These are phyloP conservation scores for Drosophila jambulina DNA, from an alignment of 1,140 invertebrate genomes.

Conservation along the genomic window DNA sequence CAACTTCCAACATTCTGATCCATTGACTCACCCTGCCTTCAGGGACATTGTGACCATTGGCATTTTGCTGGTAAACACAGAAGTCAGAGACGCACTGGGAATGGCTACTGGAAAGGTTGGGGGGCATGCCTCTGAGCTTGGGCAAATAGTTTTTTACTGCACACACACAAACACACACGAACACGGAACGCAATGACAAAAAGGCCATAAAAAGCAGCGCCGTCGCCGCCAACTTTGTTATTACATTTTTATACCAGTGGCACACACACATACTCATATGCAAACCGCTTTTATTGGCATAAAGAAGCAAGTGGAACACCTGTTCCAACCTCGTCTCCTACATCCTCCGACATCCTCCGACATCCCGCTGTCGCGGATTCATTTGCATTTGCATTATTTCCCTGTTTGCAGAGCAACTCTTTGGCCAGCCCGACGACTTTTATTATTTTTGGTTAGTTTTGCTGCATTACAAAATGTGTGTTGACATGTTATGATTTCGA, in stretches of 20 bases:
- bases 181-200: constrained; percentile 60
- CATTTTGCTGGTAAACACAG: constrained; percentile 77
- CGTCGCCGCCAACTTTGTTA: constrained; percentile 72
- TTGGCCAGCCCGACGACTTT: constrained; percentile 34
- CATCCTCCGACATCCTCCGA: not conserved
- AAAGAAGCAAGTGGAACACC: constrained; percentile 61
- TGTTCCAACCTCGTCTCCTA: constrained; percentile 45
- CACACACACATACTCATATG: constrained; percentile 32
- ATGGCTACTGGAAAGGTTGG: not conserved
- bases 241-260: constrained; percentile 64
- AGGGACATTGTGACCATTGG: constrained; percentile 69
- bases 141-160: constrained; percentile 71
- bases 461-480: constrained; percentile 72
- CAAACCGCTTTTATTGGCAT: constrained; percentile 52
- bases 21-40: constrained; percentile 8
- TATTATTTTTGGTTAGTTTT: constrained; percentile 71
- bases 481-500: constrained; percentile 79
- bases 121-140: not conserved
- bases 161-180: constrained; percentile 18
- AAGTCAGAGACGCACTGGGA: constrained; percentile 1
- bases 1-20: not conserved
- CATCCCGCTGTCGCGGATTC: constrained; percentile 45
- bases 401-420: constrained; percentile 25
- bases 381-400: constrained; percentile 66
- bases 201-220: constrained; percentile 68